Evolutionary conservation across 2,113 vertebrate genomes (phyloP).

Genomic region (Neodon shergylaensis): DNA sequence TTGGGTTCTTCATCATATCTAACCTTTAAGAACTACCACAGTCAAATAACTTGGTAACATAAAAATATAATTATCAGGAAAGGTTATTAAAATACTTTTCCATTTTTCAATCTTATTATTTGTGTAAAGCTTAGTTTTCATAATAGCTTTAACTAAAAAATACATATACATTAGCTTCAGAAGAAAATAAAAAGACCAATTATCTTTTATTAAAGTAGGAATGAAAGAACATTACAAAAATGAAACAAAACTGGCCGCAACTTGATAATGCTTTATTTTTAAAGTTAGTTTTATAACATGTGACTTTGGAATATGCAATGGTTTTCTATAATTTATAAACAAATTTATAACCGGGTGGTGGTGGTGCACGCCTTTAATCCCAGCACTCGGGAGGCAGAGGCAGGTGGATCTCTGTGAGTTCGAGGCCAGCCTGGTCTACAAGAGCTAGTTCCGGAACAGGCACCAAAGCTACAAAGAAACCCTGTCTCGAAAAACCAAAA

Average conservation of each 20-base stretch:
- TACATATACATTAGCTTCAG: not conserved
- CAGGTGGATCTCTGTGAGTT: too few relatives aligned
- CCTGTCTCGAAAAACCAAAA: too few relatives aligned
- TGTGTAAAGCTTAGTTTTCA: not conserved
- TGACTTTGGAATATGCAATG: not conserved
- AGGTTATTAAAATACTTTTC: not conserved
- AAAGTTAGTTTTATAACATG: not conserved
- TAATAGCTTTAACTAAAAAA: not conserved
- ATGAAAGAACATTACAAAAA: constrained; percentile 37
- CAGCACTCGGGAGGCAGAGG: too few relatives aligned
- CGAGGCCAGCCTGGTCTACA: too few relatives aligned
- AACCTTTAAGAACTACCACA: constrained; percentile 11
- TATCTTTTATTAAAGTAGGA: not conserved
- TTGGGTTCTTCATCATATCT: not conserved
- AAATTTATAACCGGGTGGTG: too few relatives aligned
- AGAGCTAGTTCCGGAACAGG: too few relatives aligned
- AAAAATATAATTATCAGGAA: constrained; percentile 14
- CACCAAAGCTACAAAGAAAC: too few relatives aligned
- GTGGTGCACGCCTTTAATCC: too few relatives aligned
- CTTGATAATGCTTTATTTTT: not conserved
- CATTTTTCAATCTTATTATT: constrained; percentile 18
- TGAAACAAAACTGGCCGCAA: not conserved
- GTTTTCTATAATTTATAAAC: not conserved
- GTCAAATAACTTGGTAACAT: not conserved
- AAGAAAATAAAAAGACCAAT: not conserved